Evolutionary conservation across 2,888 invertebrate genomes (phyloP), one percentile per base, ranked within the genome.

Genomic region (Latheticus oryzae): DNA sequence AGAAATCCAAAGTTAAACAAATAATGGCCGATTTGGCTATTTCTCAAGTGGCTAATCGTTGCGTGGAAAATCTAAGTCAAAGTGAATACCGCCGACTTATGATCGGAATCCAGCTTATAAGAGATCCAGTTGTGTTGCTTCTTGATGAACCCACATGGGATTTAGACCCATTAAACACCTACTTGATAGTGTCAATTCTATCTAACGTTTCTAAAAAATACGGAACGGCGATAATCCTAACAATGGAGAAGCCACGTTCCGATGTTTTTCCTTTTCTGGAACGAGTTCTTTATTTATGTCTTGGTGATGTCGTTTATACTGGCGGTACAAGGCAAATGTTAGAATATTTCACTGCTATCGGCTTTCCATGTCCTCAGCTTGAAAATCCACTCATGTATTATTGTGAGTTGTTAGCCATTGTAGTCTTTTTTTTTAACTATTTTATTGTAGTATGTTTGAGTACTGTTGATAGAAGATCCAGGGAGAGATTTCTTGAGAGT

Each of bases 311-410:
- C 17, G 95, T 96, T 2, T 94, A 93, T 77, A 91, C 91, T 0
- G 96, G 96, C 0, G 91, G 93, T 5, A 97, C 97, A 0, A 84
- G 94, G 45, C 90, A 94, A 67, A 91, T 98, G 85, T 82, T 97
- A 58, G 93, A 94, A 73, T 97, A 98, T 78, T 98, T 97, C 78
- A 90, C 93, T 51, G 90, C 90, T 62, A 94, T 97, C 65, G 97
- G 97, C 1, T 97, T 96, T 76, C 96, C 97, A 0, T 98, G 97
- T 77, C 97, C 97, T 0, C 93, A 95, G 74, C 81, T 96, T 38
- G 97, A 97, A 75, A 98, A 98, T 78, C 97, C 97, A 0, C 82
- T 97, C n/a, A 97, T 97, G 91, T 97, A 96, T 78, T 98, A 97
- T 75, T 81, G 95, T 95, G 80, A 87, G 92, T 50, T 38, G 12